Percentiles rank a stretch among this genome's conserved stretches.
phyloP scores from a whole-genome alignment of 2,113 vertebrate genomes.

The Panthera tigris region DNA sequence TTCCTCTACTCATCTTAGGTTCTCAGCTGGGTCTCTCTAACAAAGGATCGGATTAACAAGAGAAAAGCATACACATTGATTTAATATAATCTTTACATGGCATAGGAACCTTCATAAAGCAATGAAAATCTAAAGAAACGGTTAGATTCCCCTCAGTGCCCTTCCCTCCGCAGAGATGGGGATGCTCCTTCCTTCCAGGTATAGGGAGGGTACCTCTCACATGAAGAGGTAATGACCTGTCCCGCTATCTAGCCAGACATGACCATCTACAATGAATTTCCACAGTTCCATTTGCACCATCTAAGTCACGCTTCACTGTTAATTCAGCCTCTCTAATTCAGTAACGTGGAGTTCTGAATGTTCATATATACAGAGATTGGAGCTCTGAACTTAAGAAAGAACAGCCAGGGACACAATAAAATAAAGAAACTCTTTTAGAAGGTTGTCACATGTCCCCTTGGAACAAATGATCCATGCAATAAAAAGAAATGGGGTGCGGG shows the following conservation, averaged over 20 bases:
- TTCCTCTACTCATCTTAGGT: not conserved
- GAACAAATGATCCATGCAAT: constrained; percentile 29
- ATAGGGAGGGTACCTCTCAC: not conserved
- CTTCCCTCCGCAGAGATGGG: not conserved
- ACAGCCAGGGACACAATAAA: not conserved
- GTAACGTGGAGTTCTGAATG: not conserved
- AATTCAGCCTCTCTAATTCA: not conserved
- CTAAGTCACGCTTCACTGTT: not conserved
- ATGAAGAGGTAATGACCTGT: not conserved
- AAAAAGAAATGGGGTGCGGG: constrained; percentile 13
- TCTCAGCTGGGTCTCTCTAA: not conserved
- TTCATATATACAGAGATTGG: not conserved
- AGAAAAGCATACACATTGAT: not conserved
- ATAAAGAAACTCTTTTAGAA: constrained; percentile 1
- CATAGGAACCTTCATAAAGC: not conserved
- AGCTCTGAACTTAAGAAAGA: constrained; percentile 10
- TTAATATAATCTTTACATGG: not conserved
- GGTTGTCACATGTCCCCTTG: not conserved
- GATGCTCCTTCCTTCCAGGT: not conserved
- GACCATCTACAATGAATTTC: not conserved
- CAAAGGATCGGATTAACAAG: not conserved
- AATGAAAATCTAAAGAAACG: not conserved
- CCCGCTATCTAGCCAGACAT: not conserved
- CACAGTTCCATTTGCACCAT: not conserved
- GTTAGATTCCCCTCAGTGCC: not conserved